These are phyloP conservation scores for Pseudomyrmex pallidus DNA, from an alignment of 1,140 invertebrate species.

Conservation along the genomic window DNA sequence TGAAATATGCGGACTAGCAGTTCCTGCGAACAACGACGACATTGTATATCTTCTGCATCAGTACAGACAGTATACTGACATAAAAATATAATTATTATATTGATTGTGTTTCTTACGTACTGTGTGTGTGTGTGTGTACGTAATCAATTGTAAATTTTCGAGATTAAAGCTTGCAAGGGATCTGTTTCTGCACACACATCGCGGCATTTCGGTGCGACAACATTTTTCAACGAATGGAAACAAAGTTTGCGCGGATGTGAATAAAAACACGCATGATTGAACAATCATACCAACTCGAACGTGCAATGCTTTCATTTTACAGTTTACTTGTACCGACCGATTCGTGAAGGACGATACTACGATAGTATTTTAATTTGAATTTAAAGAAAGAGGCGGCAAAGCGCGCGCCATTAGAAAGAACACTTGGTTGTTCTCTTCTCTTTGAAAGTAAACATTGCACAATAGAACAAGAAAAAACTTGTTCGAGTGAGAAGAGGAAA, in stretches of 20 bases:
- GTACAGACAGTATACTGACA: background rate
- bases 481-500: too few species aligned
- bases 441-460: too few species aligned
- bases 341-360: conserved; percentile 8
- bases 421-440: too few species aligned
- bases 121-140: too few species aligned
- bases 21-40: background rate
- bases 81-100: background rate
- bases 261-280: conserved; percentile 66
- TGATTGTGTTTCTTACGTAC: too few species aligned
- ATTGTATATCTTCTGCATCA: background rate
- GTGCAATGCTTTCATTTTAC: conserved; percentile 57
- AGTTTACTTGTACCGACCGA: conserved; percentile 34
- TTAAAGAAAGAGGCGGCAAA: background rate
- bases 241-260: conserved; percentile 50
- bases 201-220: background rate
- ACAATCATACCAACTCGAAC: conserved; percentile 51
- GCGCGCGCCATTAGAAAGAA: too few species aligned
- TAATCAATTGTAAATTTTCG: background rate
- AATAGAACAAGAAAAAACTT: too few species aligned
- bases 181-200: too few species aligned
- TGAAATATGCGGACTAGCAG: background rate
- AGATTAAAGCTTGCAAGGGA: background rate
- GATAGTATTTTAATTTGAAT: conserved; percentile 1
- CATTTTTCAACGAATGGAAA: conserved; percentile 62